Base-by-base conservation (phyloP, 2,888 invertebrate genomes). In the Agrochola litura region DNA sequence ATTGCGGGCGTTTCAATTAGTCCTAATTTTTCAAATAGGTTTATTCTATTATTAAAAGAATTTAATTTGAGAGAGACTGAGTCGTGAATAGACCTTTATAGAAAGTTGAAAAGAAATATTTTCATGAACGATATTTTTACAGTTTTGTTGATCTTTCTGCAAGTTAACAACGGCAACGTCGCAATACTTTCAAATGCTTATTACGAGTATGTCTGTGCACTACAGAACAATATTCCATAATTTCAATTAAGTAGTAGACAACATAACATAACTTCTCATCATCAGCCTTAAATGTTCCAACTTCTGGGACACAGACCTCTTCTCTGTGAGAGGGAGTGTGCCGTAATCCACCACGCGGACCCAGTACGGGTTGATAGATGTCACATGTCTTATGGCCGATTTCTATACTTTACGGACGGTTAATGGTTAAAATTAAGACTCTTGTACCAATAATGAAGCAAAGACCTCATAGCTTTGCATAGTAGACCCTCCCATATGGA, bases 1-100 rank as follows among this genome's bases (percentile, higher is more conserved):
- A 63, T 30, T 12, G 60, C 43, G 25, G 64, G 73, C 37, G 63
- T 25, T 69, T 66, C 61, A 72, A 80, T 83, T 75, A 66, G 30
- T 63, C 66, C 65, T 22, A 69, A 60, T 60, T 69, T 80, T 77
- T 77, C 60, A 64, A 68, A 74, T 60, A 12, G 12, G 12, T 43
- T 25, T 84, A 68, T 64, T 69, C 37, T 80, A 69, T 75, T 64
- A 68, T 60, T 49, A 63, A 19, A 67, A 43, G 49, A 16, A 30
- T 73, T 83, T 43, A 49, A 80, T 73, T 65, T 64, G 14, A 25
- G 46, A 8, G 19, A 10, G 64, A 64, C 22, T 64, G 12, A 22
- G 64, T 37, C 12, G 16, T 14, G n/a, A 46, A 37, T 19, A 76
- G 6, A 37, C 6, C 3, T 58, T 12, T 16, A 52, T 6, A 61